Percentiles rank a stretch among this genome's conserved stretches.
These are phyloP conservation scores for Anguilla japonica DNA, from an alignment of 2,113 vertebrate species.

Conservation along the genomic window DNA sequence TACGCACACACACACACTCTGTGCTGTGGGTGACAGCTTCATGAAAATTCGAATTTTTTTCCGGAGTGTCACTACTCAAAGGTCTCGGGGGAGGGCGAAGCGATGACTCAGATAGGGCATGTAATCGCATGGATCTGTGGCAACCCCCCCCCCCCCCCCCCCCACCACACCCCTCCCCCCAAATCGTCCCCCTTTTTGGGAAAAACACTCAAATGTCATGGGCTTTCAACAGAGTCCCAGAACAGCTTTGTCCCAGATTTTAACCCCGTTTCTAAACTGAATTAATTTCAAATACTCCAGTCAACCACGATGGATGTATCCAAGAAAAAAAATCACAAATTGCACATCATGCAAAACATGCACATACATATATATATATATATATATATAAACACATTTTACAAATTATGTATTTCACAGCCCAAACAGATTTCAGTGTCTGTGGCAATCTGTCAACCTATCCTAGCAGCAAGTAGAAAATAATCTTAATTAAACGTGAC, in stretches of 20 bases:
- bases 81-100: neutral
- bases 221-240: neutral
- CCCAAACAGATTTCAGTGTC: neutral
- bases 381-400: neutral
- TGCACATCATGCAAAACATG: neutral
- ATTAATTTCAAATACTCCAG: neutral
- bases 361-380: neutral
- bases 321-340: neutral
- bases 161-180: neutral
- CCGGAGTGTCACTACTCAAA: neutral
- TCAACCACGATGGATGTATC: neutral
- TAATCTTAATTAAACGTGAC: slow-evolving; percentile 9
- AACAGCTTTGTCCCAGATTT: neutral
- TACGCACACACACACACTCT: neutral
- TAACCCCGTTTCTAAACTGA: neutral
- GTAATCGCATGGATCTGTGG: neutral
- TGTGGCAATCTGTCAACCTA: neutral
- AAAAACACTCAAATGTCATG: neutral
- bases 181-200: neutral
- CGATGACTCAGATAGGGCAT: neutral
- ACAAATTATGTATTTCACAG: neutral
- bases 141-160: neutral
- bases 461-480: neutral
- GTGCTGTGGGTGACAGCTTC: neutral
- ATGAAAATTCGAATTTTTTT: no score